Evolutionary conservation across 2,113 vertebrate species (phyloP).

Genomic region (Alligator mississippiensis): DNA sequence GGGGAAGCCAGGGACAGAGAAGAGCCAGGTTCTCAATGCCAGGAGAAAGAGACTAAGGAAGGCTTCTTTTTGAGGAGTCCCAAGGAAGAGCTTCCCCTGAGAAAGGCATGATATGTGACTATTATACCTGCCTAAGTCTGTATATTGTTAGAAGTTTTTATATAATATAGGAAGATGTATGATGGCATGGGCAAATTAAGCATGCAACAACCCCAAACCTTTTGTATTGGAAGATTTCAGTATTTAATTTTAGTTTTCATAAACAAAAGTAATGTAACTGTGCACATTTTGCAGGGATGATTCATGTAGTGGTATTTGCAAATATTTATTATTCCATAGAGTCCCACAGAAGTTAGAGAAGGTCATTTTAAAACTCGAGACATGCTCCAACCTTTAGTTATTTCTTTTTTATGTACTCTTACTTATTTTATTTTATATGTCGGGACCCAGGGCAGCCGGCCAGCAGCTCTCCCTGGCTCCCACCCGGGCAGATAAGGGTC

Average conservation of each 20-base stretch:
- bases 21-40: too few relatives aligned
- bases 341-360: not conserved
- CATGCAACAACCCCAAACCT: not conserved
- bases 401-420: not conserved
- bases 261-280: not conserved
- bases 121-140: slow-evolving; percentile 7
- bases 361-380: not conserved
- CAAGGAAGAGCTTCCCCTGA: too few relatives aligned
- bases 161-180: not conserved
- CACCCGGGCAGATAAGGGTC: too few relatives aligned
- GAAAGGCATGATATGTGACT: not conserved
- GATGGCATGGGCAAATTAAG: not conserved
- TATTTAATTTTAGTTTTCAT: not conserved
- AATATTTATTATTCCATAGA: not conserved
- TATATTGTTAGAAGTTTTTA: not conserved
- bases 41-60: too few relatives aligned
- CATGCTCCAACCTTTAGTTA: not conserved
- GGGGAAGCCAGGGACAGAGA: too few relatives aligned
- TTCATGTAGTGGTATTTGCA: not conserved
- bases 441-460: too few relatives aligned
- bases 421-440: not conserved
- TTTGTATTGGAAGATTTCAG: not conserved
- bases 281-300: not conserved
- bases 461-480: too few relatives aligned
- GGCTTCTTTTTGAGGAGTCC: too few relatives aligned